Base-by-base conservation (phyloP, 2,888 invertebrate species). In the Hanleya hanleyi region DNA sequence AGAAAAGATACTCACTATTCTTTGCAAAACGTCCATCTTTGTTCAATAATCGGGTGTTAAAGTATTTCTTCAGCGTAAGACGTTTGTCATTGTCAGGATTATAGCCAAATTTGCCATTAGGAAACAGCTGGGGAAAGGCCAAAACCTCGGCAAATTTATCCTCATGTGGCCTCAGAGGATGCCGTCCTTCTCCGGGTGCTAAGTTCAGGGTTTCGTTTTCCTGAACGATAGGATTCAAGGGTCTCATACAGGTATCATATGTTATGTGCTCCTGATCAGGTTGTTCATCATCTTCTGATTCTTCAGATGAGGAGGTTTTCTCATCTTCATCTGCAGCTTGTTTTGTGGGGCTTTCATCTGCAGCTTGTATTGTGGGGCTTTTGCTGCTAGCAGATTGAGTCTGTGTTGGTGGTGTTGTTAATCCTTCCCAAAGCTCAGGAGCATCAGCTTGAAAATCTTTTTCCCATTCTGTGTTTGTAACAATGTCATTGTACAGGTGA, bases 1-100 rank as follows among this genome's bases (percentile, higher is more conserved):
- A 75, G 64, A 79, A 81, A 12, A 81, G 67, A 62, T 79, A 76
- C 22, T 81, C 80, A 67, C 76, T 71, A 61, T 68, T 73, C 49
- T 29, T 68, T 15, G 76, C 66, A 69, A 81, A 81, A 9, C 78
- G 35, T n/a, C 47, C 36, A 69, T 79, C 76, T 67, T 51, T 35
- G 65, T 76, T 61, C 6, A 80, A 49, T 47, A 77, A 38, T 65
- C 75, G 57, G 15, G 51, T 29, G 15, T 74, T 37, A 62, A 73
- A 77, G 41, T 76, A 77, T 49, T 77, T 68, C 61, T 67, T 75
- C 49, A 51, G 3, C 5, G 70, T 47, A 12, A 77, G 36, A 47
- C 67, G 72, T 57, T 32, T 35, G 1, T 22, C 15, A 49, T 70
- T 37, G n/a, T 61, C 12, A 22, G 26, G 7, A 29, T 65, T 37